A percentile compares a stretch with the other conserved stretches of the same genome.
Conservation (phyloP, 2,888 invertebrate species). For the Callosobruchus maculatus region DNA sequence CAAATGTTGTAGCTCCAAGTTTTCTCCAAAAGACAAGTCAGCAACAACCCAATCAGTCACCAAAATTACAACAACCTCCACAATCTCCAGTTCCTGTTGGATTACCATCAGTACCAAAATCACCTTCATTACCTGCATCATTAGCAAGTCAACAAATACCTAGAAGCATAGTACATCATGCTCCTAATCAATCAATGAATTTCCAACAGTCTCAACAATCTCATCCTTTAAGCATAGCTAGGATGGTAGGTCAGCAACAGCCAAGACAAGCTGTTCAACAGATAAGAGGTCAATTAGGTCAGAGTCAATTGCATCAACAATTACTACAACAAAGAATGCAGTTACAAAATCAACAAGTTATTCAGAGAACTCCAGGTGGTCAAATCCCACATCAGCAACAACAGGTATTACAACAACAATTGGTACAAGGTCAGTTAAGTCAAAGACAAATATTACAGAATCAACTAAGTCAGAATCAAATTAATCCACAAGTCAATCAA, state of each 20-base stretch:
- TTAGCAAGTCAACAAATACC: constrained; percentile 36
- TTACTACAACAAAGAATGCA: constrained; percentile 38
- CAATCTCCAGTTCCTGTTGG: constrained; percentile 18
- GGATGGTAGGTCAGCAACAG: constrained; percentile 38
- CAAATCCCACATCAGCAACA: constrained; percentile 20
- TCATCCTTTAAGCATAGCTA: constrained; percentile 27
- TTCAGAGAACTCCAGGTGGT: constrained; percentile 22
- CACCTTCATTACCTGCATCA: constrained; percentile 15
- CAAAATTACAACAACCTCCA: constrained; percentile 25
- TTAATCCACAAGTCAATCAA: constrained; percentile 49
- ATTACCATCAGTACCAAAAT: constrained; percentile 21
- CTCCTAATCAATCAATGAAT: constrained; percentile 40
- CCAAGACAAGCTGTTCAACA: constrained; percentile 33
- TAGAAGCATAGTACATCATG: constrained; percentile 45
- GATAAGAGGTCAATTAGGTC: constrained; percentile 37
- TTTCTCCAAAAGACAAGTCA: constrained; percentile 33
- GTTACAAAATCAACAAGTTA: constrained; percentile 32
- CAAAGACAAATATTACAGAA: constrained; percentile 29
- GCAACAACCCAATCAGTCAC: constrained; percentile 32
- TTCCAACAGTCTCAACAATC: constrained; percentile 29
- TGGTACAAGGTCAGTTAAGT: constrained; percentile 32
- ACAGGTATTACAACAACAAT: constrained; percentile 35
- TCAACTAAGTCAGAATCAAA: constrained; percentile 23
- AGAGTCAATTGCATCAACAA: constrained; percentile 42
- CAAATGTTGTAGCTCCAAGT: constrained; percentile 46